These are phyloP conservation scores for Nudaria mundana DNA, from an alignment of 2,888 invertebrate genomes.

Conservation along the genomic window DNA sequence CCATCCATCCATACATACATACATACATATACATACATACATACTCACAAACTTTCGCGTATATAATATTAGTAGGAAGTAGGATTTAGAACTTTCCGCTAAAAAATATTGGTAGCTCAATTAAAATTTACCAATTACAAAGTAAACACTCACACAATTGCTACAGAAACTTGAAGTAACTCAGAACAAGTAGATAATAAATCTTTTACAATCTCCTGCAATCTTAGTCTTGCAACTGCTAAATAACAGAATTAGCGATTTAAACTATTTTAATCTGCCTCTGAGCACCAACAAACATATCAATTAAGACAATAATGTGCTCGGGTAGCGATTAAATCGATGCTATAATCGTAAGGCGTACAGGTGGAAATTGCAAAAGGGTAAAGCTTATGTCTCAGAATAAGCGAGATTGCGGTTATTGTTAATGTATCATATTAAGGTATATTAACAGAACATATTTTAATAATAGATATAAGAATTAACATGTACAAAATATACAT, in stretches of 20 bases:
- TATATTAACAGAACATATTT: too few species aligned
- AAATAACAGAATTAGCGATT: conserved; percentile 38
- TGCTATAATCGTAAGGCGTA: conserved; percentile 9
- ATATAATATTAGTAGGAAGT: too few species aligned
- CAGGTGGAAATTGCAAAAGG: conserved; percentile 8
- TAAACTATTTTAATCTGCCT: conserved; percentile 34
- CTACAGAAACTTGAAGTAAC: too few species aligned
- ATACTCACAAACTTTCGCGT: too few species aligned
- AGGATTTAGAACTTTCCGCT: too few species aligned
- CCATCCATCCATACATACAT: too few species aligned
- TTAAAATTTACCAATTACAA: conserved; percentile 1
- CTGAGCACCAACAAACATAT: conserved; percentile 47
- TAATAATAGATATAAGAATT: too few species aligned
- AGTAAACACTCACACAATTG: neutral
- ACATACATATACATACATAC: too few species aligned
- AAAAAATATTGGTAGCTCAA: too few species aligned
- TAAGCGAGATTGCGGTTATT: neutral
- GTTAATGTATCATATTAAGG: too few species aligned
- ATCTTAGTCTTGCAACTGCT: conserved; percentile 15
- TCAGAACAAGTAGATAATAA: too few species aligned
- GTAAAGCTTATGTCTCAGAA: neutral
- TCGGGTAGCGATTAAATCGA: conserved; percentile 27
- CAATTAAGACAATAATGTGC: conserved; percentile 67
- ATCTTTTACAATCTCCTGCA: conserved; percentile 30
- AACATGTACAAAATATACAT: too few species aligned